These are phyloP conservation scores for Colossoma macropomum DNA, from an alignment of 2,113 vertebrate species.

Conservation along the genomic window DNA sequence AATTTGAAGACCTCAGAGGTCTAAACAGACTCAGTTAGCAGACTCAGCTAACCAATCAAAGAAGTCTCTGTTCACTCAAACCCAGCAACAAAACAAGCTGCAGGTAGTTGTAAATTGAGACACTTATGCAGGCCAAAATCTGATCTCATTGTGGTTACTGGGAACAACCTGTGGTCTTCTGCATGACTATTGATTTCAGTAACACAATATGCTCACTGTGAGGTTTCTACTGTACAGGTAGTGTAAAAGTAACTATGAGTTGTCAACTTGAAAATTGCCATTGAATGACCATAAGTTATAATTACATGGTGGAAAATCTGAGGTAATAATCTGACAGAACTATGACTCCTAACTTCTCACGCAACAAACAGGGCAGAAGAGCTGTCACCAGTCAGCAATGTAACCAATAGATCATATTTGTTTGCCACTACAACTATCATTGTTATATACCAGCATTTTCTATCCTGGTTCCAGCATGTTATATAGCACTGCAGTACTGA, in stretches of 20 bases:
- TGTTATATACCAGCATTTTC: background rate
- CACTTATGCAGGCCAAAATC: background rate
- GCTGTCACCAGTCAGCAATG: background rate
- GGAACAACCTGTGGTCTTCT: background rate
- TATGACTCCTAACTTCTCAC: background rate
- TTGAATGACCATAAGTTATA: background rate
- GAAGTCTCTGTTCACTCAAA: background rate
- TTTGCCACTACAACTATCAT: background rate
- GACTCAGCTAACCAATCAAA: too few relatives aligned
- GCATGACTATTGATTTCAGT: background rate
- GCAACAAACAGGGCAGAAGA: background rate
- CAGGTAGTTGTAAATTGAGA: background rate
- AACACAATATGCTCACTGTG: background rate
- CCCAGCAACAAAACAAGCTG: conserved; percentile 4
- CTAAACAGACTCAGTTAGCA: background rate
- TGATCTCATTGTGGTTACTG: background rate
- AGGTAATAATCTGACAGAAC: background rate
- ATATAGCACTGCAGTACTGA: background rate
- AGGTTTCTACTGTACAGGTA: background rate
- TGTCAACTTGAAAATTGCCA: background rate
- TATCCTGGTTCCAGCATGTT: too few relatives aligned
- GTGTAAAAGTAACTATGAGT: background rate
- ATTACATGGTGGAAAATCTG: background rate
- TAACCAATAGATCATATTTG: background rate
- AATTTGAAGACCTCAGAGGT: too few relatives aligned